Evolutionary conservation across 2,888 invertebrate species (phyloP).

Genomic region (Dynastes maya): DNA sequence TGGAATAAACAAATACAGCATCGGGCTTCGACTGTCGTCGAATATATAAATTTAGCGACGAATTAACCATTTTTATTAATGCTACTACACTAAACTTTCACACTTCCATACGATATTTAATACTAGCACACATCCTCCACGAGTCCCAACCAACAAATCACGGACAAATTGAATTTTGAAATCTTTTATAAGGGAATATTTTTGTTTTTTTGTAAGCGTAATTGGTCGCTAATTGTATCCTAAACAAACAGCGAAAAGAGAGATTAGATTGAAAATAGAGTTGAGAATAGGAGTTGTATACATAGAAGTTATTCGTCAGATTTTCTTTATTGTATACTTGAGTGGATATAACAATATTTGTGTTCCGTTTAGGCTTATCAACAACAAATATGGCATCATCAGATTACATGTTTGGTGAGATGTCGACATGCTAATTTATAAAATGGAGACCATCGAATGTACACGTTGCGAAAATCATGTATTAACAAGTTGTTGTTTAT

Average conservation of each 20-base stretch:
- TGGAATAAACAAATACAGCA: constrained; percentile 57
- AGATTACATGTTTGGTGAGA: background rate
- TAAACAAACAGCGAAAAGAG: constrained; percentile 14
- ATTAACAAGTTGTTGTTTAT: background rate
- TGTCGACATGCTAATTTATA: constrained; percentile 18
- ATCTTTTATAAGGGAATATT: constrained; percentile 19
- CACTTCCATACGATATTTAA: background rate
- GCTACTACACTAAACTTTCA: background rate
- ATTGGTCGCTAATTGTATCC: background rate
- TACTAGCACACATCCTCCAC: background rate
- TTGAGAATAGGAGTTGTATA: constrained; percentile 21
- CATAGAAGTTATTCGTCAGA: background rate
- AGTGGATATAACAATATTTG: background rate
- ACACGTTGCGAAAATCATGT: background rate
- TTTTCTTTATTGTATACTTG: background rate
- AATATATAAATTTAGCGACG: constrained; percentile 53
- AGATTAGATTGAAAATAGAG: constrained; percentile 14
- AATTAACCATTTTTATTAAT: constrained; percentile 53
- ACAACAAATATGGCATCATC: background rate
- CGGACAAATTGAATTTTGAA: constrained; percentile 4
- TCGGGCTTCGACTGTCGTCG: constrained; percentile 53
- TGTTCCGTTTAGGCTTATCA: background rate
- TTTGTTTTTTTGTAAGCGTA: constrained; percentile 14
- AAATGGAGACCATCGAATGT: background rate
- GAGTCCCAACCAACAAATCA: constrained; percentile 4